Conservation (phyloP, 2,888 invertebrate species). For the Cyaniris semiargus region DNA sequence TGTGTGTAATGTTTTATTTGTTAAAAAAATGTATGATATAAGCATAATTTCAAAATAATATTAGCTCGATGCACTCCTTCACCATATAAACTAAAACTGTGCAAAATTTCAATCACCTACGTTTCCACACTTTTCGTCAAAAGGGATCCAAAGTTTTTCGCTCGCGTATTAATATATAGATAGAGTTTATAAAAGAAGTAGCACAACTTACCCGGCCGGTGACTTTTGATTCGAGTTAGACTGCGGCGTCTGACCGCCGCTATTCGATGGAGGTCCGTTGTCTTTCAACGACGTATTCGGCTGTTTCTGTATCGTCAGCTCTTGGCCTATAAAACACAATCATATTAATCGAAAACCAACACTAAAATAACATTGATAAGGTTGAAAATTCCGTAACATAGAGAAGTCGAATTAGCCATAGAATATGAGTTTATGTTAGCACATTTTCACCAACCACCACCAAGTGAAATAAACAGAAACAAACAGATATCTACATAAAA, state of each 20-base stretch:
- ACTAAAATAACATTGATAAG: conserved; percentile 34
- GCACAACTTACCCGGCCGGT: conserved; percentile 87
- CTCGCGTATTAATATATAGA: no score
- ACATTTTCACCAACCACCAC: conserved; percentile 81
- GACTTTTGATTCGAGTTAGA: conserved; percentile 82
- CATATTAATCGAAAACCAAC: conserved; percentile 27
- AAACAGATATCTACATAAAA: conserved; percentile 38
- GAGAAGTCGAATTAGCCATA: conserved; percentile 77
- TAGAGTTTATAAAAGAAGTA: no score
- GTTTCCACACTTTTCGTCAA: no score
- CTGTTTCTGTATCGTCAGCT: conserved; percentile 97
- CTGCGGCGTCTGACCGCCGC: conserved; percentile 74
- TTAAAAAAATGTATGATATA: no score
- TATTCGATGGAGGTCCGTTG: conserved; percentile 79
- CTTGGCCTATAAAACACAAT: conserved; percentile 83
- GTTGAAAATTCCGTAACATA: conserved; percentile 35
- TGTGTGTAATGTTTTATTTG: no score
- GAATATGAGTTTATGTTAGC: conserved; percentile 77
- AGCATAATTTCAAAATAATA: no score
- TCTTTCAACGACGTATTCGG: conserved; percentile 94
- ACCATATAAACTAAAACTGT: no score
- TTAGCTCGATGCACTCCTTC: no score
- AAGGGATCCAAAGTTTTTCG: no score
- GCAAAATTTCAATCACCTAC: no score
- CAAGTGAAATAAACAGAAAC: conserved; percentile 54